Conservation (phyloP, 1,140 invertebrate species). For the Drosophila virilis region DNA sequence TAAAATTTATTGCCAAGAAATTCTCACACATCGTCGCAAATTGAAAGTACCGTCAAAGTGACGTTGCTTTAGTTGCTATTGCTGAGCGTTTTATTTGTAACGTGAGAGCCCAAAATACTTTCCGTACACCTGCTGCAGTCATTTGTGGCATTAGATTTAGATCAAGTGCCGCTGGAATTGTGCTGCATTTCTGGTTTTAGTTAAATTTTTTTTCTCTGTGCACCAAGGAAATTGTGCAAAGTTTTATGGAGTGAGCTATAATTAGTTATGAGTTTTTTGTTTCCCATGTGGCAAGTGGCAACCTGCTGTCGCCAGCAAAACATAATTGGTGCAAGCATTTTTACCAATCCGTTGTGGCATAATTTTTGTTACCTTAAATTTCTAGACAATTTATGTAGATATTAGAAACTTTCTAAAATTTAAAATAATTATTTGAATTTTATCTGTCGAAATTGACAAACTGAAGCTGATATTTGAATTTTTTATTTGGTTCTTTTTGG, state of each 20-base stretch:
- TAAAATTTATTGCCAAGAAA: constrained; percentile 71
- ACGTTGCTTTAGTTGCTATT: constrained; percentile 35
- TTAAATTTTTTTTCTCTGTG: constrained; percentile 27
- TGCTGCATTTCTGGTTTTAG: constrained; percentile 54
- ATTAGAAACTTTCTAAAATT: constrained; percentile 31
- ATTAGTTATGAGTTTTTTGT: constrained; percentile 42
- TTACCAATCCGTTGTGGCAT: constrained; percentile 15
- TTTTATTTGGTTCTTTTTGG: background rate
- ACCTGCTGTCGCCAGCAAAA: constrained; percentile 33
- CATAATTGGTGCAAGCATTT: constrained; percentile 34
- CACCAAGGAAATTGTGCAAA: constrained; percentile 50
- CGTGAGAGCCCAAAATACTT: constrained; percentile 57
- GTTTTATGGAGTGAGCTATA: constrained; percentile 34
- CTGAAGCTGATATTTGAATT: constrained; percentile 2
- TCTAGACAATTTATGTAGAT: background rate
- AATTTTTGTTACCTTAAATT: constrained; percentile 2
- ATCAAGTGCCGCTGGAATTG: constrained; percentile 53
- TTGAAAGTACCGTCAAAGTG: constrained; percentile 52
- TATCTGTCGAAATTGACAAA: constrained; percentile 8
- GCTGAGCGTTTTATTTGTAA: constrained; percentile 58
- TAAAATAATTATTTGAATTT: constrained; percentile 9
- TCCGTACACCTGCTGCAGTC: constrained; percentile 56
- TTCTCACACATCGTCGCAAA: constrained; percentile 79
- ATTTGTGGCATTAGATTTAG: constrained; percentile 59
- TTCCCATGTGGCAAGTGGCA: constrained; percentile 40